phyloP scores from a whole-genome alignment of 2,888 invertebrate species.

The Plebejus argus region DNA sequence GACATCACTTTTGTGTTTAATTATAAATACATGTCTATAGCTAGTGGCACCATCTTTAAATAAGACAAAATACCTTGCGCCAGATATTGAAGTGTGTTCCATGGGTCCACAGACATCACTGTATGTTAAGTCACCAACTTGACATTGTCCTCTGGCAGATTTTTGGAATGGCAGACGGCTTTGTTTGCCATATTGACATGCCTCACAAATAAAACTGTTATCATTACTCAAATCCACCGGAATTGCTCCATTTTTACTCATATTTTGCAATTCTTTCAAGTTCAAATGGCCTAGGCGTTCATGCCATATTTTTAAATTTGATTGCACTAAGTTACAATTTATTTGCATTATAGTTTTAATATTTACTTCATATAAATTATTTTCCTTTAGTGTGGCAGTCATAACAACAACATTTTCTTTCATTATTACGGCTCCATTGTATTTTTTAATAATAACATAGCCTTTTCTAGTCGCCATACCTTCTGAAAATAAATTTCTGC shows the following conservation, averaged over 20 bases:
- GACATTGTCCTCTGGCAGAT: neutral
- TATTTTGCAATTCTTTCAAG: conserved; percentile 36
- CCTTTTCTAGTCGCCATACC: conserved; percentile 30
- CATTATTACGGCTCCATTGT: neutral
- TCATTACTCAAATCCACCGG: neutral
- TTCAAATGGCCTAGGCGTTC: conserved; percentile 39
- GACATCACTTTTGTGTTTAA: conserved; percentile 17
- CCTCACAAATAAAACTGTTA: conserved; percentile 11
- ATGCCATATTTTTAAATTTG: conserved; percentile 37
- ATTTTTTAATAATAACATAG: conserved; percentile 17
- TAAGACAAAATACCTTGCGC: conserved; percentile 29
- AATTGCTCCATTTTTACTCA: conserved; percentile 29
- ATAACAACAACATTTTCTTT: no score
- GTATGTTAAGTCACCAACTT: conserved; percentile 23
- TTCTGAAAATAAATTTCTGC: conserved; percentile 38
- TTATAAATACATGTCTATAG: neutral
- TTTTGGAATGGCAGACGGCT: conserved; percentile 13
- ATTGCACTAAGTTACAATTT: conserved; percentile 36
- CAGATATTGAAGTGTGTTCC: neutral
- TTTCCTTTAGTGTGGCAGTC: conserved; percentile 26
- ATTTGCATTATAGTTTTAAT: conserved; percentile 28
- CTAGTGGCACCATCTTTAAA: conserved; percentile 27
- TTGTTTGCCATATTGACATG: conserved; percentile 20
- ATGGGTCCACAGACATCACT: conserved; percentile 33
- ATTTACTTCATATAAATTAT: conserved; percentile 36